Conservation (phyloP, 2,888 invertebrate species). For the Spilosoma lubricipeda region DNA sequence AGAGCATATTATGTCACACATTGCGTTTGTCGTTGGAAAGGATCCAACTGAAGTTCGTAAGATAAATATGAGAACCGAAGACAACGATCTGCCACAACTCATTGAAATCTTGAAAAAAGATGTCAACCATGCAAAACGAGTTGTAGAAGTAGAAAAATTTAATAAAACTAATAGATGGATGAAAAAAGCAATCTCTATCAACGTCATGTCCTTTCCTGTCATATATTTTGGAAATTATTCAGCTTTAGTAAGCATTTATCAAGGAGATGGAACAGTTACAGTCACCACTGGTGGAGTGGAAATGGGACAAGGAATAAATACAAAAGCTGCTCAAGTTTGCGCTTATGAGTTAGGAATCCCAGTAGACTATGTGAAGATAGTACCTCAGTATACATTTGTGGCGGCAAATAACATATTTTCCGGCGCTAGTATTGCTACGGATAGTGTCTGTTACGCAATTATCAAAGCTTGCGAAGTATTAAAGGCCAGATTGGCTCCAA, state of each 20-base stretch:
- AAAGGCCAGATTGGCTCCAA: conserved; percentile 84
- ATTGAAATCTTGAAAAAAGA: conserved; percentile 83
- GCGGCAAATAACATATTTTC: conserved; percentile 88
- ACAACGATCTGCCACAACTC: conserved; percentile 80
- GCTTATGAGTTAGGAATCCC: conserved; percentile 91
- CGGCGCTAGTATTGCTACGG: conserved; percentile 89
- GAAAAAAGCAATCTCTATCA: conserved; percentile 89
- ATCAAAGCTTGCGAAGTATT: conserved; percentile 88
- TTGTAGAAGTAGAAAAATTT: conserved; percentile 81
- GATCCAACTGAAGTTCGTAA: conserved; percentile 87
- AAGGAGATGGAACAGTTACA: conserved; percentile 89
- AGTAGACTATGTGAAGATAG: conserved; percentile 86
- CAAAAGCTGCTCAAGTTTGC: conserved; percentile 92
- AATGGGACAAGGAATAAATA: conserved; percentile 93
- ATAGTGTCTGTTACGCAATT: conserved; percentile 85
- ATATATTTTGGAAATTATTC: conserved; percentile 84
- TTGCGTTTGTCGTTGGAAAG: conserved; percentile 84
- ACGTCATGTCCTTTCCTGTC: conserved; percentile 89
- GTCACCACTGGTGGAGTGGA: conserved; percentile 90
- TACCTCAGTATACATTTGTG: conserved; percentile 86
- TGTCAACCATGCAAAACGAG: conserved; percentile 85
- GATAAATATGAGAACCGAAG: conserved; percentile 82
- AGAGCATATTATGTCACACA: conserved; percentile 90
- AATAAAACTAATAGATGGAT: conserved; percentile 91
- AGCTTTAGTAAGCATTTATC: conserved; percentile 88